A percentile compares a stretch with the other conserved stretches of the same genome.
phyloP scores from a whole-genome alignment of 2,113 vertebrate genomes.

The Salvelinus alpinus region DNA sequence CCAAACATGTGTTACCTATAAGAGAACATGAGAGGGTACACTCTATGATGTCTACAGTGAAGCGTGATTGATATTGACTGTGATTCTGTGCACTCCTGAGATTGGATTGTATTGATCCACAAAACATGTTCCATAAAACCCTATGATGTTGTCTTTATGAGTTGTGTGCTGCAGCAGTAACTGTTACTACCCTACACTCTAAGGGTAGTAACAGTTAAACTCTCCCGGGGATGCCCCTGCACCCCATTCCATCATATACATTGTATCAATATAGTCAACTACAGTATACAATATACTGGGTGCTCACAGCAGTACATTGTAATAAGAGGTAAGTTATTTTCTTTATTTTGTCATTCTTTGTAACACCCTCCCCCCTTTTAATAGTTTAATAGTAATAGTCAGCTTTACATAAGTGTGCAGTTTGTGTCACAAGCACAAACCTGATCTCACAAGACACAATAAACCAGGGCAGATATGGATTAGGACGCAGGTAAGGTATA shows the following conservation, averaged over 20 bases:
- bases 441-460: not conserved
- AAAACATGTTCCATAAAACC: conserved; percentile 11
- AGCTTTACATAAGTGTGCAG: no score
- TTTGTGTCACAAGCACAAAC: not conserved
- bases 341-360: not conserved
- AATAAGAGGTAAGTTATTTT: conserved; percentile 72
- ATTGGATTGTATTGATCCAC: conserved; percentile 36
- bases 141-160: conserved; percentile 25
- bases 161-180: conserved; percentile 12
- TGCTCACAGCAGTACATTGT: conserved; percentile 88
- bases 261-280: conserved; percentile 77
- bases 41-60: not conserved
- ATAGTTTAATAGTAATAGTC: no score
- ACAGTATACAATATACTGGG: conserved; percentile 78
- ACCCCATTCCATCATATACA: conserved; percentile 77
- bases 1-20: not conserved
- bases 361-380: no score
- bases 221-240: conserved; percentile 43
- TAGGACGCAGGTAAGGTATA: not conserved
- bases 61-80: not conserved
- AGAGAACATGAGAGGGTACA: not conserved
- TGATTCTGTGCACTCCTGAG: conserved; percentile 24
- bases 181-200: not conserved
- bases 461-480: not conserved
- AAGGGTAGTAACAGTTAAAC: no score